Base-by-base conservation (phyloP, 2,888 invertebrate species). In the Alviniconcha strummeri region DNA sequence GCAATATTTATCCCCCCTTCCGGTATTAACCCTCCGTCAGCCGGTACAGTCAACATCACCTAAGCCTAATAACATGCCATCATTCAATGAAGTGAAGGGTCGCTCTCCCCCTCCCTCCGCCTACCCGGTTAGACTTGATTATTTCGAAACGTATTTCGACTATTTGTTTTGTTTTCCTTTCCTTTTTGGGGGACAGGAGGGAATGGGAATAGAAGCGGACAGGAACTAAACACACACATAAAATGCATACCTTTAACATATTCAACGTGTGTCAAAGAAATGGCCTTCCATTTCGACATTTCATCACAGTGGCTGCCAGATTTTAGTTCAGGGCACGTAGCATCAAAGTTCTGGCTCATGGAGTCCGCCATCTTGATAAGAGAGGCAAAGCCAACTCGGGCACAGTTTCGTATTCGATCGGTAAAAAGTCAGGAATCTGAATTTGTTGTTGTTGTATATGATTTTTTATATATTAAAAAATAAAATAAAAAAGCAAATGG, bases 221-320 rank as follows among this genome's bases (percentile, higher is more conserved):
- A 36, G 36, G 36, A 36, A 36, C 36, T 36, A 36, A 36, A 36
- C 36, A 36, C 36, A 36, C 36, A 36, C 3, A 36, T 36, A 36
- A 36, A 36, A 36, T 36, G 36, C 3, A 36, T 36, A 36, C 36
- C 36, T 36, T 36, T 36, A 36, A 36, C 36, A 36, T 36, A 36
- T 36, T 36, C 36, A 36, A 36, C 36, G 36, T 36, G n/a, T 19
- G 76, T 77, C 57, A 77, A 19, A 17, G 76, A 77, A 19, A 77
- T 57, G 5, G 76, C 57, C n/a, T 77, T 77, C 76, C 76, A 77
- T 57, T 77, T 77, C 17, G 76, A 2, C 11, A 9, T 19, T 77
- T 57, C 57, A 19, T 77, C 76, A 57, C 76, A 72, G 52, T 52
- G 52, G 52, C 72, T 72, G 72, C 72, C 52, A 72, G 72, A 72